phyloP scores from a whole-genome alignment of 2,797 vertebrate species.

The Pogonophryne albipinna region DNA sequence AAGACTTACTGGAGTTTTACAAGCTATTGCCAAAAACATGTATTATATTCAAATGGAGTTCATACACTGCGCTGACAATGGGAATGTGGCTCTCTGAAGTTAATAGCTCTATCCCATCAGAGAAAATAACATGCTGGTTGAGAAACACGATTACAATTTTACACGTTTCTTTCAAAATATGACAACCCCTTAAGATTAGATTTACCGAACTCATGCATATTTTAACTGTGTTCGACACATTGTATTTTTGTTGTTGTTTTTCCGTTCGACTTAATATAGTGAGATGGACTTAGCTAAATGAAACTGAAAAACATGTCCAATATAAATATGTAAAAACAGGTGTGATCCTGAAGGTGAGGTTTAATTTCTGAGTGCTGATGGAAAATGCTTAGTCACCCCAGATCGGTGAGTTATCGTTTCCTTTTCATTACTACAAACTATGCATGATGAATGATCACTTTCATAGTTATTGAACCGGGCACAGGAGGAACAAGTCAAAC shows the following conservation, averaged over 20 bases:
- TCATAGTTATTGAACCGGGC: slow-evolving; percentile 50
- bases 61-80: slow-evolving; percentile 52
- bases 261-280: background rate
- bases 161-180: slow-evolving; percentile 39
- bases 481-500: slow-evolving; percentile 33
- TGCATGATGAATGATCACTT: slow-evolving; percentile 56
- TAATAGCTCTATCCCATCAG: slow-evolving; percentile 59
- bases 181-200: slow-evolving; percentile 50
- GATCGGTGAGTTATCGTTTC: background rate
- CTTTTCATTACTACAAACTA: slow-evolving; percentile 13
- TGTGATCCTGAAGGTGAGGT: slow-evolving; percentile 13
- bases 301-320: slow-evolving; percentile 3
- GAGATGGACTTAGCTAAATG: slow-evolving; percentile 11
- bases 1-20: slow-evolving; percentile 48
- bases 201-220: slow-evolving; percentile 42
- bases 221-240: slow-evolving; percentile 17
- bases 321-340: slow-evolving; percentile 5
- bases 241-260: background rate
- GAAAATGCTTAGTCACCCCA: slow-evolving; percentile 40
- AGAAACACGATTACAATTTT: slow-evolving; percentile 55
- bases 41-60: slow-evolving; percentile 59
- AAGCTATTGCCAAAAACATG: slow-evolving; percentile 56
- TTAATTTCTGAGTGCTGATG: background rate
- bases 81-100: slow-evolving; percentile 56
- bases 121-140: slow-evolving; percentile 58